These are phyloP conservation scores for Synanceia verrucosa DNA, from an alignment of 2,797 vertebrate species.

Conservation along the genomic window DNA sequence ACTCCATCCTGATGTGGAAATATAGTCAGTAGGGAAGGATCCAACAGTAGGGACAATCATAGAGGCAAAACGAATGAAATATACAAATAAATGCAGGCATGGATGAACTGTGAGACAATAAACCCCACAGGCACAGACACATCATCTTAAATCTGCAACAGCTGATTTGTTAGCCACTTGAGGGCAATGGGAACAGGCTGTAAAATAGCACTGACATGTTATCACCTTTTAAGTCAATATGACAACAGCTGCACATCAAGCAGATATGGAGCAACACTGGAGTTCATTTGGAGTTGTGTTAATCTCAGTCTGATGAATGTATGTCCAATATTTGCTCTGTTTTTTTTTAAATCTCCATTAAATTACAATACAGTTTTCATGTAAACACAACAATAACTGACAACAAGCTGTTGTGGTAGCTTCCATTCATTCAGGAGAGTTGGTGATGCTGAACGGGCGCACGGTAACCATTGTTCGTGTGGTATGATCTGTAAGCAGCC, in stretches of 20 bases:
- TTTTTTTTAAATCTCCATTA: not conserved
- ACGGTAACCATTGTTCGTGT: constrained; percentile 18
- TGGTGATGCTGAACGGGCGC: constrained; percentile 66
- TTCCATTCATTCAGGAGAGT: constrained; percentile 25
- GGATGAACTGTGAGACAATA: constrained; percentile 8
- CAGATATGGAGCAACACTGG: not conserved
- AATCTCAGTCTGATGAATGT: not conserved
- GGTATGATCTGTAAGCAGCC: constrained; percentile 44
- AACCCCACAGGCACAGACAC: not conserved
- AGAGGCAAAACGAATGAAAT: constrained; percentile 28
- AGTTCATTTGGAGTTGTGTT: not conserved
- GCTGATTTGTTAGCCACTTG: not conserved
- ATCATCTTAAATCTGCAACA: not conserved
- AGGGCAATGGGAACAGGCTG: not conserved
- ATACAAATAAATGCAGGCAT: constrained; percentile 19
- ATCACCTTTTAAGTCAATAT: not conserved
- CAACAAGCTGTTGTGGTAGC: not conserved
- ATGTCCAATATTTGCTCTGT: not conserved
- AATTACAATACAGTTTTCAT: not conserved
- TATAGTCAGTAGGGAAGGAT: constrained; percentile 56
- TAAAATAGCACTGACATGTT: not conserved
- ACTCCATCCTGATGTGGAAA: constrained; percentile 79
- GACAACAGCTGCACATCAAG: not conserved
- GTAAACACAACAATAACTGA: not conserved
- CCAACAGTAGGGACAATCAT: constrained; percentile 60